Evolutionary conservation across 2,797 vertebrate species (phyloP), one percentile per base, ranked within the genome.

Genomic region (Garrulus glandarius): DNA sequence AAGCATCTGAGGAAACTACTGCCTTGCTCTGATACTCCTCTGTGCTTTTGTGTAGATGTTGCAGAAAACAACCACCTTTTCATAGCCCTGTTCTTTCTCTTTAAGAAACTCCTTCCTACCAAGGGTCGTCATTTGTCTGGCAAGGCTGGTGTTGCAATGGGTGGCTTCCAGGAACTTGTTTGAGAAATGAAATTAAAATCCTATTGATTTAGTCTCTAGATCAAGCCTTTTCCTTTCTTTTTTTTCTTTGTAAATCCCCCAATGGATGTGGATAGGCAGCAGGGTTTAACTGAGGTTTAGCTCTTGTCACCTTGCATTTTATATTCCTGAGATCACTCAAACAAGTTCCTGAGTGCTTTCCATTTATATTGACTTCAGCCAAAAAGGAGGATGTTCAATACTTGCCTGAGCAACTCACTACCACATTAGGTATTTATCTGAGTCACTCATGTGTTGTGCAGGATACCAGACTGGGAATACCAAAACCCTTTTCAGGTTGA

Each of bases 121-220:
- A 8, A 26, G 30, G 74, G 8, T 69, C 7, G 1, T 86, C 46
- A 47, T 83, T 69, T 24, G 15, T 75, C 46, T 92, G 50, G 27
- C 47, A 43, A 65, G 36, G 37, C 63, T 57, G 64, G 27, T 1
- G 0, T 56, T 12, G 15, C 50, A 47, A 44, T 92, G 59, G n/a
- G 6, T 76, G 84, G 39, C 67, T 89, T 93, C 78, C 84, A 89
- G 84, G 84, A 89, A 79, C 89, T 89, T 76, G 37, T 71, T 61
- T 90, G 85, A 95, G 80, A 84, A 79, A 67, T 50, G 18, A 91
- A 93, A 95, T 65, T 44, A 93, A 92, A 94, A 93, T 79, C 70
- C 52, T 87, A 70, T 94, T 77, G 92, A 95, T 89, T 82, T 59
- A 34, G 34, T 74, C 65, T 77, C 53, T 50, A 71, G 52, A 77